Conservation (phyloP, 2,797 vertebrate species). For the Trichosurus vulpecula region DNA sequence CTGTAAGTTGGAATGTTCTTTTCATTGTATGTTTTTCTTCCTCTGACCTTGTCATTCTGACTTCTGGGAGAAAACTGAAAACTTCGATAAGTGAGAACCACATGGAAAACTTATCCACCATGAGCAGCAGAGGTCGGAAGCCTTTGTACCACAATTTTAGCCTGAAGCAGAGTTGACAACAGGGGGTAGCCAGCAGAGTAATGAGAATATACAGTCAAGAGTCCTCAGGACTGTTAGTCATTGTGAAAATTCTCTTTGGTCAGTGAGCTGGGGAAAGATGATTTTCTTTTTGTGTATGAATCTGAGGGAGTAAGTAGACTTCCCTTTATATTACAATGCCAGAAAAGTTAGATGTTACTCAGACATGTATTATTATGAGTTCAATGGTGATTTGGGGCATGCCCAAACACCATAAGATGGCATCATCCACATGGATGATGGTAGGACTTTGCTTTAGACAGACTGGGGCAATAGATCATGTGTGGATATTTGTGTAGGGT, state of each 20-base stretch:
- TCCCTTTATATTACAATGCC: not conserved
- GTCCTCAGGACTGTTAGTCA: not conserved
- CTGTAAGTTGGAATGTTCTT: not conserved
- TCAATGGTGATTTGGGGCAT: not conserved
- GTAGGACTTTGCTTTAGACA: not conserved
- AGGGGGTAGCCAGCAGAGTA: not conserved
- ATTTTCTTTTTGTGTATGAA: not conserved
- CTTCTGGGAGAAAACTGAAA: not conserved
- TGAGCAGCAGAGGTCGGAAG: not conserved
- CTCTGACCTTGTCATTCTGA: not conserved
- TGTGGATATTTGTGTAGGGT: not conserved
- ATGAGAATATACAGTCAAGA: not conserved
- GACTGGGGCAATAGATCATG: not conserved
- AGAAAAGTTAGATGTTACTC: not conserved
- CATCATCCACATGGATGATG: not conserved
- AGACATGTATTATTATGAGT: not conserved
- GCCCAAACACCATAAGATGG: not conserved
- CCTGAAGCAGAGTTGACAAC: not conserved
- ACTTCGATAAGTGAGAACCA: not conserved
- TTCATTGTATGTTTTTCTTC: not conserved
- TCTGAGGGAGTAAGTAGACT: not conserved
- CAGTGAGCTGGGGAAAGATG: not conserved
- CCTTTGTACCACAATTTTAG: not conserved
- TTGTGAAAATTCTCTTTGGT: not conserved
- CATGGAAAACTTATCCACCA: not conserved